phyloP scores from a whole-genome alignment of 1,140 invertebrate species.

The Bombus superbus region DNA sequence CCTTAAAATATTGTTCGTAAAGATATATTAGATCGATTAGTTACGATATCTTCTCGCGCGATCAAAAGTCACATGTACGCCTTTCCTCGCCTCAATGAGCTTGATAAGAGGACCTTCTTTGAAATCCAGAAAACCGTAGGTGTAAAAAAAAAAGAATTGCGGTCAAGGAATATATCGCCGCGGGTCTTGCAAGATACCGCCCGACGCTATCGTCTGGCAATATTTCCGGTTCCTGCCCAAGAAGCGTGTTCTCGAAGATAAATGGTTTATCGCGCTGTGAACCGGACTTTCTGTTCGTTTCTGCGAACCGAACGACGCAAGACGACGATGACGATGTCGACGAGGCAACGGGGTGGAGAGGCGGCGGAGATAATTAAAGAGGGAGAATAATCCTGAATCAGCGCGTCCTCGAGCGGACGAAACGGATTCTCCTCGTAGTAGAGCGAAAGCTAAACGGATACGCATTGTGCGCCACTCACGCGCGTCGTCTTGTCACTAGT shows the following conservation, averaged over 20 bases:
- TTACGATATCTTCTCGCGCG: no score
- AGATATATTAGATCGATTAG: no score
- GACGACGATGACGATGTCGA: constrained; percentile 55
- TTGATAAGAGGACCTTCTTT: background rate
- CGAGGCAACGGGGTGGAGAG: constrained; percentile 29
- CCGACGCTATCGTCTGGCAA: constrained; percentile 65
- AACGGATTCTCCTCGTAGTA: constrained; percentile 55
- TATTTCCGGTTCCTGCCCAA: constrained; percentile 81
- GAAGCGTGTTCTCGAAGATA: constrained; percentile 76
- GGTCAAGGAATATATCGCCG: constrained; percentile 38
- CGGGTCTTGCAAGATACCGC: constrained; percentile 75
- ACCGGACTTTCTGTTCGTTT: constrained; percentile 58
- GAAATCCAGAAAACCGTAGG: background rate
- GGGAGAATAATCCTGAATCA: constrained; percentile 67
- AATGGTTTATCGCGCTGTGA: constrained; percentile 67
- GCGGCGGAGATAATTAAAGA: constrained; percentile 64
- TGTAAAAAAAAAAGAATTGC: background rate
- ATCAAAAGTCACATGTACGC: no score
- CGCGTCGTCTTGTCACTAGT: constrained; percentile 45
- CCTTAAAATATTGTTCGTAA: no score
- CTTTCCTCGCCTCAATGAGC: no score
- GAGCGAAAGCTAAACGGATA: constrained; percentile 57
- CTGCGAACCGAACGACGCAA: constrained; percentile 58
- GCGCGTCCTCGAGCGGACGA: constrained; percentile 59
- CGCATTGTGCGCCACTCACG: constrained; percentile 61